phyloP scores from a whole-genome alignment of 2,797 vertebrate species.

The Centropyge bicolor region DNA sequence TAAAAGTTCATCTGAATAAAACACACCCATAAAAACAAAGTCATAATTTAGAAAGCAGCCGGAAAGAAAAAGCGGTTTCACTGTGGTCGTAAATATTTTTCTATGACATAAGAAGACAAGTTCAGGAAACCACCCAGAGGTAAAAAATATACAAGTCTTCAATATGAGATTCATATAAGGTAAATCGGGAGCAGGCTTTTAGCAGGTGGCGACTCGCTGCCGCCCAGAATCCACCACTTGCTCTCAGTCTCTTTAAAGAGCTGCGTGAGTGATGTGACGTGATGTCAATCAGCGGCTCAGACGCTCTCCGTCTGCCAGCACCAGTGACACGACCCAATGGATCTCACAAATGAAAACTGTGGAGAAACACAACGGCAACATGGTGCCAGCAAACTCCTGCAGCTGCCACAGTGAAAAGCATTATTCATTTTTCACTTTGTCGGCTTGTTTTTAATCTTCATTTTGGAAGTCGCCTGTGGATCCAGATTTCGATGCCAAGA shows the following conservation, averaged over 20 bases:
- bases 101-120: neutral
- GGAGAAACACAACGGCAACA: neutral
- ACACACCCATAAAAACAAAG: neutral
- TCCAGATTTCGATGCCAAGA: no score
- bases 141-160: neutral
- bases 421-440: no score
- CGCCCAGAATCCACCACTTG: neutral
- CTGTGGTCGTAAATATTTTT: neutral
- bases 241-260: neutral
- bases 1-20: neutral
- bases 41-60: neutral
- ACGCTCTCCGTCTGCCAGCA: neutral
- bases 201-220: neutral
- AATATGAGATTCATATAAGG: neutral
- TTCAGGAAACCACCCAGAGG: neutral
- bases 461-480: no score
- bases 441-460: neutral
- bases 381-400: neutral
- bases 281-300: neutral
- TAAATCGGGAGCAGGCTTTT: neutral
- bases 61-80: neutral
- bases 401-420: neutral
- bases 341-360: neutral
- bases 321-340: neutral
- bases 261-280: neutral